Evolutionary conservation across 2,888 invertebrate species (phyloP).

Genomic region (Dioctria rufipes): DNA sequence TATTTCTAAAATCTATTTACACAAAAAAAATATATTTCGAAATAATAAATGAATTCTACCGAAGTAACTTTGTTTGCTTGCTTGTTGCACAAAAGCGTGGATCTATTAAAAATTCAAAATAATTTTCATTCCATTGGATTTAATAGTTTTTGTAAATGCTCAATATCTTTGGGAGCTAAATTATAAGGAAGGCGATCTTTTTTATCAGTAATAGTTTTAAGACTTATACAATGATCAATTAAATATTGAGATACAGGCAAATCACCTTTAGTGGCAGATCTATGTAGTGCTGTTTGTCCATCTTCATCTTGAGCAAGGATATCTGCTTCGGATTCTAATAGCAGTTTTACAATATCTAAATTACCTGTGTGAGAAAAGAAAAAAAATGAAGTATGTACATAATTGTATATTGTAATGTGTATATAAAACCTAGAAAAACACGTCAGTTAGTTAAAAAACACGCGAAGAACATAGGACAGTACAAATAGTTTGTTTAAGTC

Average conservation of each 20-base stretch:
- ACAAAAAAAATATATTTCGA: neutral
- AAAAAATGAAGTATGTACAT: conserved; percentile 3
- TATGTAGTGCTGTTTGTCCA: conserved; percentile 86
- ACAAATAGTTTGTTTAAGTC: too few relatives aligned
- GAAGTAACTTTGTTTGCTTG: neutral
- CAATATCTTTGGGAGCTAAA: conserved; percentile 64
- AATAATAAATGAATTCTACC: neutral
- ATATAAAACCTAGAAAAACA: too few relatives aligned
- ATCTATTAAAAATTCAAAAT: neutral
- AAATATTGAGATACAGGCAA: conserved; percentile 67
- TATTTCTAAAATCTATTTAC: neutral
- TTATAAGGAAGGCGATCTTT: conserved; percentile 72
- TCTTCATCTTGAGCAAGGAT: conserved; percentile 80
- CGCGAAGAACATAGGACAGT: too few relatives aligned
- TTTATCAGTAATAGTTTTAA: conserved; percentile 70
- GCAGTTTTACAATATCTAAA: conserved; percentile 76
- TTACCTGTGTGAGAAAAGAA: conserved; percentile 73
- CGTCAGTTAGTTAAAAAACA: too few relatives aligned
- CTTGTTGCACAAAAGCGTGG: too few relatives aligned
- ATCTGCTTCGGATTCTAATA: conserved; percentile 78
- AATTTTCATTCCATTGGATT: neutral
- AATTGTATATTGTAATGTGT: too few relatives aligned
- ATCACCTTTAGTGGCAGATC: conserved; percentile 77
- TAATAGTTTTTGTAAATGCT: conserved; percentile 54
- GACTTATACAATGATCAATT: conserved; percentile 63